Evolutionary conservation across 2,888 invertebrate genomes (phyloP), one percentile per base, ranked within the genome.

Genomic region (Leptopilina drosophilae): DNA sequence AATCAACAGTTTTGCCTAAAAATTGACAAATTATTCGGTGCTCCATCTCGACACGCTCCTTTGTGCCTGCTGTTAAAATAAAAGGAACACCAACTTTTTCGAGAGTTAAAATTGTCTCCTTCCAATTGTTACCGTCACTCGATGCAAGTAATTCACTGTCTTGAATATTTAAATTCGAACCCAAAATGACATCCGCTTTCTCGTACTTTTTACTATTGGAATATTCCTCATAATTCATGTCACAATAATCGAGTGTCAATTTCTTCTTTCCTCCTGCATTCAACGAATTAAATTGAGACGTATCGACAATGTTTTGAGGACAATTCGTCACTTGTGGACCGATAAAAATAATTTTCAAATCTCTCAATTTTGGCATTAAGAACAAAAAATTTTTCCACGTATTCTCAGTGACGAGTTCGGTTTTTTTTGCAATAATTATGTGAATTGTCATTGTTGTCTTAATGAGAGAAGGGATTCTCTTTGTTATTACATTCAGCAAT

Each of bases 121-220:
- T 64, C 64, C 64, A 64, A 64, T 14, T 33, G 12, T 64, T 11
- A 42, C 8, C 1, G 1, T 42, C 42, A 42, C 40, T 7, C 64
- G 12, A 33, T 33, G 33, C 33, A 33, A 49, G 12, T 40, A 64
- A 64, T 64, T 64, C 33, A 8, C 33, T 33, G 64, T 86, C 87
- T 14, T 84, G 82, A 78, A 88, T 84, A 56, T 87, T 86, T 1
- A 84, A 65, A 82, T 88, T 87, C 62, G 85, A 88, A 5, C 86
- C 88, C 12, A 87, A 64, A 11, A 88, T 69, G 12, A 85, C 78
- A 76, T 88, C 69, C 2, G 88, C 87, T 49, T 81, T 84, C 0
- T 53, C n/a, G n/a, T 85, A 64, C 33, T 9, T 87, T 1, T 59
- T 8, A n/a, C 56, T 80, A 0, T 53, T 11, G 0, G 64, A 62